phyloP scores from a whole-genome alignment of 2,113 vertebrate species.

The Podarcis raffonei region DNA sequence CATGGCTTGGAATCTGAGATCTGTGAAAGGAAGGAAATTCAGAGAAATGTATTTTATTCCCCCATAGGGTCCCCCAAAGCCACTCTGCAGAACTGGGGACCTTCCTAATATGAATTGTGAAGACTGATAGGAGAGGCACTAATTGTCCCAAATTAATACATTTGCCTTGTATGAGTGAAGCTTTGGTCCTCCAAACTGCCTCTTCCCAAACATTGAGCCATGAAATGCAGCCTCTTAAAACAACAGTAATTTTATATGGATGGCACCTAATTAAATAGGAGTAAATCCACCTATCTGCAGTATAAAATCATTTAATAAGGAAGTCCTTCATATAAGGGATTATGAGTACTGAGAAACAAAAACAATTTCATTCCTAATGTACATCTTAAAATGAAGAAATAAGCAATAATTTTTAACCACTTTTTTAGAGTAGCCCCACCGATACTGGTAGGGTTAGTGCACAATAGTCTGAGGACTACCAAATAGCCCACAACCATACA shows the following conservation, averaged over 20 bases:
- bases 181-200: not conserved
- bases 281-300: not conserved
- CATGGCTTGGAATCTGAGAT: not conserved
- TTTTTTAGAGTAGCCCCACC: not conserved
- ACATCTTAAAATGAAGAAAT: not conserved
- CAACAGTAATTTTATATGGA: not conserved
- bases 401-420: not conserved
- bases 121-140: not conserved
- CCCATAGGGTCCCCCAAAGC: not conserved
- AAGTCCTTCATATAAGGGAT: not conserved
- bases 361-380: not conserved
- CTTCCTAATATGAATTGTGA: no score
- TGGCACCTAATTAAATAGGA: not conserved
- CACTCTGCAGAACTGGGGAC: no score
- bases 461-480: not conserved
- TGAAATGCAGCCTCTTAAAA: not conserved
- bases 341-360: not conserved
- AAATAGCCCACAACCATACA: not conserved
- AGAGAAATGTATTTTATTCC: not conserved
- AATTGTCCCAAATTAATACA: not conserved
- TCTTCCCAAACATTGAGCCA: not conserved
- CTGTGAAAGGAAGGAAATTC: not conserved
- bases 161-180: not conserved
- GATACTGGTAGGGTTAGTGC: not conserved
- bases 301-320: not conserved